Evolutionary conservation across 2,888 invertebrate genomes (phyloP).

Genomic region (Oxytorus armatus): DNA sequence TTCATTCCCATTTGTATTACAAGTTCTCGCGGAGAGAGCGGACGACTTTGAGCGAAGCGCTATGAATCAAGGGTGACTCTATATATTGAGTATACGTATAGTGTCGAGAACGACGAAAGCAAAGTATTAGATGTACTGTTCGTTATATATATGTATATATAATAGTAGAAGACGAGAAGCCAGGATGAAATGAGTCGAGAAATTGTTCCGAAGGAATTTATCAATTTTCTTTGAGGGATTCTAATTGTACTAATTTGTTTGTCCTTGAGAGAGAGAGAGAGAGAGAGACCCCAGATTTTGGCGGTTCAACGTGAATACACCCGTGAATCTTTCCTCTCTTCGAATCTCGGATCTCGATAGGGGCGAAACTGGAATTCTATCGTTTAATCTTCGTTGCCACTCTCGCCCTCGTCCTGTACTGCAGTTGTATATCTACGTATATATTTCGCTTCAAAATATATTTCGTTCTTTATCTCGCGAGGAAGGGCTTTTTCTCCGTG

Average conservation of each 20-base stretch:
- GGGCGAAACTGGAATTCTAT: conserved; percentile 79
- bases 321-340: conserved; percentile 19
- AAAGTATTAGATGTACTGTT: conserved; percentile 25
- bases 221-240: conserved; percentile 84
- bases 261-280: conserved; percentile 71
- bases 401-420: conserved; percentile 20
- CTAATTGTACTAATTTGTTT: conserved; percentile 85
- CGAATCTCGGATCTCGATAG: conserved; percentile 67
- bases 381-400: conserved; percentile 81
- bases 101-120: conserved; percentile 48
- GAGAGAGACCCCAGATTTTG: conserved; percentile 20
- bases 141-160: background rate
- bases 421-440: background rate
- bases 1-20: conserved; percentile 73
- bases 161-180: conserved; percentile 54
- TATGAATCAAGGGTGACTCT: conserved; percentile 30
- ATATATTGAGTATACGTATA: conserved; percentile 40
- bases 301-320: conserved; percentile 17
- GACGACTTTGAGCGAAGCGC: conserved; percentile 47
- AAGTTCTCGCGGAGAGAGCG: conserved; percentile 53
- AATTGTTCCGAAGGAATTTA: conserved; percentile 84
- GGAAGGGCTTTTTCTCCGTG: background rate
- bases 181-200: conserved; percentile 83
- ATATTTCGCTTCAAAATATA: background rate
- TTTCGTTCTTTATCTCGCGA: conserved; percentile 11